Evolutionary conservation across 2,888 invertebrate genomes (phyloP), one percentile per base, ranked within the genome.

Genomic region (Ernsta delagoae): DNA sequence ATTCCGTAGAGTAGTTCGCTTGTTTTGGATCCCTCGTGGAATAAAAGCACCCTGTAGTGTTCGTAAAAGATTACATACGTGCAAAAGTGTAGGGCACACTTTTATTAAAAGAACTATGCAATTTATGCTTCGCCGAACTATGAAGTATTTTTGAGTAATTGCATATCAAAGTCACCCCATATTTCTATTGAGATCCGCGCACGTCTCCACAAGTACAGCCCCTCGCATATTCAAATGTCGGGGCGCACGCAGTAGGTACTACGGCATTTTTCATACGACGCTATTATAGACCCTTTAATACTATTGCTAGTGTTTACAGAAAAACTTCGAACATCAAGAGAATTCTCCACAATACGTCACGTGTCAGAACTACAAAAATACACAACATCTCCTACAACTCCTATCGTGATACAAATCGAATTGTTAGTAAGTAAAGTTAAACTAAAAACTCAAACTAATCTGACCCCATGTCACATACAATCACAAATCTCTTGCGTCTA

Each of bases 171-270:
- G 80, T 79, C 81, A 83, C 85, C 85, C 81, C 76, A 79, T 77
- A 74, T 75, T 83, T 80, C 83, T 85, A 86, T 87, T 88, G 84
- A 75, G 78, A 81, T 76, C 78, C 79, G 75, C 77, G 74, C 78
- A 77, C 75, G 77, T 78, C 74, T 75, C 76, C 82, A 84, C 84
- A 85, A 88, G 84, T 82, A 80, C 85, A 53, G 82, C 88, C 89
- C 87, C 85, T 86, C 84, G 84, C 86, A 88, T 89, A 89, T 89
- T 88, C 87, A 83, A 81, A 84, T 84, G 84, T 88, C 87, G 87
- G 82, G 81, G 84, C 84, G 84, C 83, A 83, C 80, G 78, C 78
- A 78, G 77, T 77, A 83, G 81, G 66, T 54, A 60, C 53, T 59
- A 5, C 81, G 79, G 78, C 85, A 89, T 88, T 89, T 89, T 87